Evolutionary conservation across 1,140 invertebrate genomes (phyloP).

Genomic region (Hydropsyche tenuis): DNA sequence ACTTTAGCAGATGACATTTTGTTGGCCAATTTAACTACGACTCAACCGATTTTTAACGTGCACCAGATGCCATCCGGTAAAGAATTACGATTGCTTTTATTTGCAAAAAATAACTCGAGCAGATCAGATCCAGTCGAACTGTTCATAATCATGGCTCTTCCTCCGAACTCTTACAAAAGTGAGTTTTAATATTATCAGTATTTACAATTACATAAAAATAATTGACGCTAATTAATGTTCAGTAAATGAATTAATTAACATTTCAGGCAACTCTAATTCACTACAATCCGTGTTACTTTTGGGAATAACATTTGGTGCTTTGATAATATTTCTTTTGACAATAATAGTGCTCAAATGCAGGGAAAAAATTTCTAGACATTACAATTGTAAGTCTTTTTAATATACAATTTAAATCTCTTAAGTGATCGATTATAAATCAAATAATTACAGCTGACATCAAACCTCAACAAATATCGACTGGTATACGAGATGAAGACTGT

Average conservation of each 20-base stretch:
- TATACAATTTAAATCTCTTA: neutral
- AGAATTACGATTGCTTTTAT: constrained; percentile 26
- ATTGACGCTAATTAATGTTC: too few species aligned
- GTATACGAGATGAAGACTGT: constrained; percentile 45
- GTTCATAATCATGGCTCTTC: constrained; percentile 47
- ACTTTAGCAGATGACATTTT: neutral
- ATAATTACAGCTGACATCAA: constrained; percentile 40
- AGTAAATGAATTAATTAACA: neutral
- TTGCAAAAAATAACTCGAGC: constrained; percentile 21
- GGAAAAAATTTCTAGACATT: constrained; percentile 44
- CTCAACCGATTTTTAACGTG: constrained; percentile 25
- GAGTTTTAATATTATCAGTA: neutral
- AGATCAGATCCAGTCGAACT: constrained; percentile 41
- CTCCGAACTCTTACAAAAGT: constrained; percentile 45
- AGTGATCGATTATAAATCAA: neutral
- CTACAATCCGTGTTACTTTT: constrained; percentile 44
- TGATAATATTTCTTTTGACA: constrained; percentile 36
- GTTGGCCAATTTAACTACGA: constrained; percentile 21
- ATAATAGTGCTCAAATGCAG: constrained; percentile 45
- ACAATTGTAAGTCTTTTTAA: constrained; percentile 36
- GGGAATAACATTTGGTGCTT: constrained; percentile 40
- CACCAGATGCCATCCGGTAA: constrained; percentile 13
- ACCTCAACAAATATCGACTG: constrained; percentile 39
- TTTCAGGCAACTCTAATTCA: constrained; percentile 42
- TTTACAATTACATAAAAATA: neutral